Conservation (phyloP, 2,888 invertebrate genomes). For the Cantharis lateralis region DNA sequence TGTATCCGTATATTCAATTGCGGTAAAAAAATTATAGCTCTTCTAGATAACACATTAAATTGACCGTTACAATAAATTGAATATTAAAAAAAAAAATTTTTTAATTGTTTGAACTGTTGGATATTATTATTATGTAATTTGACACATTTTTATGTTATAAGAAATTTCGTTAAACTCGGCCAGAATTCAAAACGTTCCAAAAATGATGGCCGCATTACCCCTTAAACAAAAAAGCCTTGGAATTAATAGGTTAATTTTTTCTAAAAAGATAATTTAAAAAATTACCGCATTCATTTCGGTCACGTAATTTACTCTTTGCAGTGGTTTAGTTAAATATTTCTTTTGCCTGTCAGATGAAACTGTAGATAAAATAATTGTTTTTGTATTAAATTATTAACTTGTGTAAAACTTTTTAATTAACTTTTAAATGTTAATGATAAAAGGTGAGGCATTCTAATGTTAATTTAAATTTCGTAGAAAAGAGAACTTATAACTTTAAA, state of each 20-base stretch:
- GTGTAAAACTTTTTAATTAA: not conserved
- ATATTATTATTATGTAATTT: not conserved
- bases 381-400: not conserved
- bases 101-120: not conserved
- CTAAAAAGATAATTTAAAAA: not conserved
- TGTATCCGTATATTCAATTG: not conserved
- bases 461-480: not conserved
- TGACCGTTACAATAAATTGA: not conserved
- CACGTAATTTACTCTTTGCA: not conserved
- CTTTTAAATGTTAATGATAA: not conserved
- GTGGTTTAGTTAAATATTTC: not conserved
- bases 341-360: not conserved
- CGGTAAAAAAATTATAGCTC: not conserved
- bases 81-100: not conserved
- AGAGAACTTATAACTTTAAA: not conserved
- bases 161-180: too few relatives aligned
- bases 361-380: not conserved
- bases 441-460: not conserved
- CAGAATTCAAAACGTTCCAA: too few relatives aligned
- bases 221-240: too few relatives aligned
- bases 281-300: slow-evolving; percentile 19
- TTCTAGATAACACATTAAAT: not conserved
- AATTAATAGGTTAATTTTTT: not conserved
- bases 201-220: too few relatives aligned
- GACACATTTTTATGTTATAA: too few relatives aligned